Percentiles rank a stretch among this genome's conserved stretches.
Conservation (phyloP, 2,113 vertebrate genomes). For the Prochilodus magdalenae region DNA sequence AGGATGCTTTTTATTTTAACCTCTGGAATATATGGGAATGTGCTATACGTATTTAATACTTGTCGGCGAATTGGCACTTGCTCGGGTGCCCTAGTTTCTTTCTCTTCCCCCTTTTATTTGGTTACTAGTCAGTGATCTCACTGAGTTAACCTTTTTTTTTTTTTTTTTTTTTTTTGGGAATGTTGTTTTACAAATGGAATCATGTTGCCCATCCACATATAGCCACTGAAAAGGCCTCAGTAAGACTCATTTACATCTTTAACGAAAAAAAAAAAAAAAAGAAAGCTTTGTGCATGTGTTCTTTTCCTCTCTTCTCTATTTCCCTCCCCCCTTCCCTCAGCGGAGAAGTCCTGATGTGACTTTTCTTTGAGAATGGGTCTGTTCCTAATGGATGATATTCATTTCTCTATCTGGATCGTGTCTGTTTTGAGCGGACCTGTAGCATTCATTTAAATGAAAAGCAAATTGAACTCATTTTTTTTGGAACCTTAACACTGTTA, state of each 20-base stretch:
- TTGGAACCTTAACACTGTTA: constrained; percentile 80
- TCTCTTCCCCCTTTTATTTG: not conserved
- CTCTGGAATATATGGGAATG: constrained; percentile 45
- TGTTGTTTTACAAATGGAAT: constrained; percentile 48
- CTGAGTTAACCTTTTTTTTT: constrained; percentile 25
- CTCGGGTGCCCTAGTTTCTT: not conserved
- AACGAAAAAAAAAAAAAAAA: too few species aligned
- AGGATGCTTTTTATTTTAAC: constrained; percentile 41
- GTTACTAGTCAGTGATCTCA: constrained; percentile 48
- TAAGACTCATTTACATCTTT: constrained; percentile 40
- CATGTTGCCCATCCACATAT: constrained; percentile 20
- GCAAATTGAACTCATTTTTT: constrained; percentile 62
- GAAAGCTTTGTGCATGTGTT: constrained; percentile 43
- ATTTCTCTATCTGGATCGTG: constrained; percentile 57
- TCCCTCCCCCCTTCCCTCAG: not conserved
- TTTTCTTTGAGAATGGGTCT: constrained; percentile 48
- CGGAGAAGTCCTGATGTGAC: constrained; percentile 48
- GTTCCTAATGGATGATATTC: constrained; percentile 60
- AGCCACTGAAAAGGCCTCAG: constrained; percentile 17
- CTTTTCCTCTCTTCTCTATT: constrained; percentile 1
- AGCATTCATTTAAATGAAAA: constrained; percentile 62
- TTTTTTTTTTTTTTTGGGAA: not conserved
- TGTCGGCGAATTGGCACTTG: constrained; percentile 33
- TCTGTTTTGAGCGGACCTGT: constrained; percentile 67
- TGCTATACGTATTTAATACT: constrained; percentile 50